Conservation (phyloP, 2,888 invertebrate genomes). For the Erpobdella octoculata region DNA sequence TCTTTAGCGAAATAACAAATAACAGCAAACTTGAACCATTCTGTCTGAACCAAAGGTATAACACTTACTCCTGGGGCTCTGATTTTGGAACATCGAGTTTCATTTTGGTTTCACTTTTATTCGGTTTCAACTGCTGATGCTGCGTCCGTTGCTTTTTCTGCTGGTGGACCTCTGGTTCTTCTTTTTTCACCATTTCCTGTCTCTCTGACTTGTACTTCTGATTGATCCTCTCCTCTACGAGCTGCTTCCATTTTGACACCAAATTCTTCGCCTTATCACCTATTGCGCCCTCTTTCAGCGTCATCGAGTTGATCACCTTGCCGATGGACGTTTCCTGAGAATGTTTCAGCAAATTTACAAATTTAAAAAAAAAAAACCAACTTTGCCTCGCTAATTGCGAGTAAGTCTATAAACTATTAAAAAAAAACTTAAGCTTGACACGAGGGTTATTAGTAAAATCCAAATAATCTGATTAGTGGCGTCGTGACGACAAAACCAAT, state of each 20-base stretch:
- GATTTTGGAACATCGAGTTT: too few relatives aligned
- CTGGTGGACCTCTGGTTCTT: background rate
- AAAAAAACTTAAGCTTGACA: background rate
- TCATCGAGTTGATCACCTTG: background rate
- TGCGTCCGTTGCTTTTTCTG: background rate
- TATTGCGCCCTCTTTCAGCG: background rate
- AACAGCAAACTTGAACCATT: too few relatives aligned
- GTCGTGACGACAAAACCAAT: too few relatives aligned
- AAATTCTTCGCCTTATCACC: background rate
- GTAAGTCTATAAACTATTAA: too few relatives aligned
- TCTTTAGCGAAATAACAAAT: too few relatives aligned
- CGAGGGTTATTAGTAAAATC: too few relatives aligned
- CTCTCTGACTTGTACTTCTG: background rate
- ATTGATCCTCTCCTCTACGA: background rate
- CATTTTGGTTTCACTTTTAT: too few relatives aligned
- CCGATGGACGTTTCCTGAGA: background rate
- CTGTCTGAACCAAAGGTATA: too few relatives aligned
- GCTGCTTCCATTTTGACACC: background rate
- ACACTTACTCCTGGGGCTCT: background rate
- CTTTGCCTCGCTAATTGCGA: too few relatives aligned
- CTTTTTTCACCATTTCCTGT: background rate
- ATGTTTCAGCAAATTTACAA: background rate
- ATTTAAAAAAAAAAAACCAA: too few relatives aligned
- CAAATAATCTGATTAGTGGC: too few relatives aligned
- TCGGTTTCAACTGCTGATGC: too few relatives aligned